Conservation (phyloP, 2,888 invertebrate species). For the Agrochola circellaris region DNA sequence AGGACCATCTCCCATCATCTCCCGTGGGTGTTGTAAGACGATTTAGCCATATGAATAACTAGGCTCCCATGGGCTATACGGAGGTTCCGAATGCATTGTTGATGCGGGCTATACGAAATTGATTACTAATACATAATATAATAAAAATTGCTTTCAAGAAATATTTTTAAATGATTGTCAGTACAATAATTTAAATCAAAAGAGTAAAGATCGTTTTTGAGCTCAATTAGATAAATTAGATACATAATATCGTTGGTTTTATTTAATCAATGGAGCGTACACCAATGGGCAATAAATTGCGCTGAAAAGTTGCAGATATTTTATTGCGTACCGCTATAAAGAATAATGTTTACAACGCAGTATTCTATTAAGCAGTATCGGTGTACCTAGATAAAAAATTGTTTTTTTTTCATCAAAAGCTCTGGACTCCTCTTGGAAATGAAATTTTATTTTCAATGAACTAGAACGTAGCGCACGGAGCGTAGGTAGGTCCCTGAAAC, state of each 20-base stretch:
- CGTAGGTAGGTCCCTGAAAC: background rate
- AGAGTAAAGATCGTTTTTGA: constrained; percentile 3
- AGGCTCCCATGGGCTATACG: constrained; percentile 33
- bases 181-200: constrained; percentile 10
- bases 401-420: background rate
- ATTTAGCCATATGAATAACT: constrained; percentile 46
- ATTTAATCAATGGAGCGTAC: constrained; percentile 14
- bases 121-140: background rate
- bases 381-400: background rate
- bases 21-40: constrained; percentile 46
- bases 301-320: constrained; percentile 40
- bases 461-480: background rate
- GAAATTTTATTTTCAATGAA: constrained; percentile 15
- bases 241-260: constrained; percentile 26
- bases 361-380: constrained; percentile 4
- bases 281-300: constrained; percentile 15
- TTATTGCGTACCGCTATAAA: constrained; percentile 16
- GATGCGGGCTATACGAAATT: background rate
- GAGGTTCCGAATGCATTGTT: constrained; percentile 14
- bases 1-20: constrained; percentile 4
- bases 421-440: background rate
- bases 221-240: constrained; percentile 14
- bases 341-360: constrained; percentile 13
- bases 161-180: constrained; percentile 4
- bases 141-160: background rate